These are phyloP conservation scores for Acronicta aceris DNA, from an alignment of 2,888 invertebrate species.

Conservation along the genomic window DNA sequence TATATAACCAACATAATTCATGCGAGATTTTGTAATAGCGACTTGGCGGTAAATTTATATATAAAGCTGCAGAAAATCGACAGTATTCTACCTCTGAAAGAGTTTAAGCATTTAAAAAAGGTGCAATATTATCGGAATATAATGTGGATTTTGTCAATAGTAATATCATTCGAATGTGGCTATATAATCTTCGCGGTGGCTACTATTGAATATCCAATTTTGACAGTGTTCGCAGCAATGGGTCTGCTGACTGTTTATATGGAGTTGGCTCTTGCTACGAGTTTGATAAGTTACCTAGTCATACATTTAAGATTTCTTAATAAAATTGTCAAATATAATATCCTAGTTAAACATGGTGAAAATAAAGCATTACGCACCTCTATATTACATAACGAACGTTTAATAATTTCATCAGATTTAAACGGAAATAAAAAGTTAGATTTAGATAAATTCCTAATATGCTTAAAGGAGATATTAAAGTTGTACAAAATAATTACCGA, in stretches of 20 bases:
- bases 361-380: neutral
- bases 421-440: slow-evolving; percentile 12
- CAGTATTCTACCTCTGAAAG: slow-evolving; percentile 43
- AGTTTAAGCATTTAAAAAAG: slow-evolving; percentile 39
- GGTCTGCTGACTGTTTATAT: slow-evolving; percentile 50
- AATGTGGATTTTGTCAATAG: slow-evolving; percentile 28
- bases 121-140: slow-evolving; percentile 47
- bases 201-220: slow-evolving; percentile 45
- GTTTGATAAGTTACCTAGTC: slow-evolving; percentile 56
- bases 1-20: slow-evolving; percentile 51
- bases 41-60: slow-evolving; percentile 10
- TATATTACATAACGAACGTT: slow-evolving; percentile 7
- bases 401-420: slow-evolving; percentile 20
- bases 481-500: slow-evolving; percentile 53
- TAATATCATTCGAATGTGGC: slow-evolving; percentile 44
- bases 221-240: slow-evolving; percentile 35
- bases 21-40: slow-evolving; percentile 49
- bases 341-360: slow-evolving; percentile 1
- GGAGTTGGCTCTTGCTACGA: slow-evolving; percentile 53
- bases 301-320: slow-evolving; percentile 53
- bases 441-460: slow-evolving; percentile 44
- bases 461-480: slow-evolving; percentile 57
- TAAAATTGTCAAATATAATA: slow-evolving; percentile 21
- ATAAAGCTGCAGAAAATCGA: slow-evolving; percentile 58
- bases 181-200: slow-evolving; percentile 34